phyloP scores from a whole-genome alignment of 1,140 invertebrate species.

The Ostrea denselamellosa region DNA sequence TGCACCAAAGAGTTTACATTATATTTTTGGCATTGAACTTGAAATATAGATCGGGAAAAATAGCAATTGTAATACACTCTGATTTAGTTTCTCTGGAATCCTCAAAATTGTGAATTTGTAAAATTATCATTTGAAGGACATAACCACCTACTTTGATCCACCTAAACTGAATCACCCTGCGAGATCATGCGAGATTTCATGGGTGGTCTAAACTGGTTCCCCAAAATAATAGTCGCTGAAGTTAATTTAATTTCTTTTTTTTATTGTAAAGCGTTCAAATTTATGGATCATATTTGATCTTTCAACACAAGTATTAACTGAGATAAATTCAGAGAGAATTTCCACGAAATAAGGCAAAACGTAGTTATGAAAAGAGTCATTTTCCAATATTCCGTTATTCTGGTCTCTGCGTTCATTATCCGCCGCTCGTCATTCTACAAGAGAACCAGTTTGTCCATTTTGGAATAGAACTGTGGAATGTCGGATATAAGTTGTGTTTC shows the following conservation, averaged over 20 bases:
- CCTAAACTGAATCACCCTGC: neutral
- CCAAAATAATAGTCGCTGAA: neutral
- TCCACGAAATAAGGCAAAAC: neutral
- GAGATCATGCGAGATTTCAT: conserved; percentile 30
- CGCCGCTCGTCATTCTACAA: neutral
- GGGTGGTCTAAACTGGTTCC: conserved; percentile 20
- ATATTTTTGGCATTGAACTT: too few relatives aligned
- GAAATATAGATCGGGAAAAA: too few relatives aligned
- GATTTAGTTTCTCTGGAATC: too few relatives aligned
- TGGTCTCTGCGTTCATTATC: neutral
- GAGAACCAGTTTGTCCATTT: conserved; percentile 14
- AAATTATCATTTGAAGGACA: neutral
- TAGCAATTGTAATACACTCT: too few relatives aligned
- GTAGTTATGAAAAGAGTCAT: neutral
- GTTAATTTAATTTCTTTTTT: too few relatives aligned
- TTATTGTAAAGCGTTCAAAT: too few relatives aligned
- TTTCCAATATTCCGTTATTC: neutral
- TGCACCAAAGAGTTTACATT: too few relatives aligned
- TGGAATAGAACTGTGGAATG: neutral
- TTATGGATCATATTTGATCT: too few relatives aligned
- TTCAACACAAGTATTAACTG: neutral
- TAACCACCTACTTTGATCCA: neutral
- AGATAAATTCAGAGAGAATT: neutral
- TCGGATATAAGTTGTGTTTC: neutral
- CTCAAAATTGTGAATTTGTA: too few relatives aligned